Evolutionary conservation across 2,113 vertebrate species (phyloP), one percentile per base, ranked within the genome.

Genomic region (Trogon melanurus): DNA sequence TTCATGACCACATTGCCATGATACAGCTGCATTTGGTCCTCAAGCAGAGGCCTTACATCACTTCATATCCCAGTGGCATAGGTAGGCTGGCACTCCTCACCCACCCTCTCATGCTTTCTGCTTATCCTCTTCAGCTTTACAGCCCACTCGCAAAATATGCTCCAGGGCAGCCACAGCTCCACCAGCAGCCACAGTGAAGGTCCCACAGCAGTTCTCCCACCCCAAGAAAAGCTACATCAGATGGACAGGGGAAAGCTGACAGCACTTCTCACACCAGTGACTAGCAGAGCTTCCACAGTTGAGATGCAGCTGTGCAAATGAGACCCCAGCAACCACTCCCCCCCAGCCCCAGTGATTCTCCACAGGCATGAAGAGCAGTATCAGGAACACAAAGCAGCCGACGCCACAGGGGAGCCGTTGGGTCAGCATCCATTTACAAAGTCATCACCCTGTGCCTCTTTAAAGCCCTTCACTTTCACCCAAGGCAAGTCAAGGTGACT

Each of bases 351-450:
- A 45, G 71, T 6, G 44, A 65, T 36, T 80, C 67, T 53, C 76
- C 69, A 57, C 38, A 78, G 82, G 64, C 85, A 62, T 80, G 62
- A 91, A 86, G 78, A 94, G 79, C 11, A 0, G 32, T 57, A 79
- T 80, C 76, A 91, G 51, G 22, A 72, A 56, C 83, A 95, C 83
- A 95, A 80, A 96, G 91, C 60, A 71, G 83, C 44, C 20, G 3
- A 47, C 73, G 36, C 76, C 88, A 86, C 80, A 65, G 86, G 83
- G 92, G 69, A 95, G 65, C 48, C 38, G 44, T 50, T 91, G 92
- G 86, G 76, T 93, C 91, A 95, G 47, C 80, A 92, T 93, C 91
- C 76, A 93, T 95, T 95, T 93, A 86, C 51, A 93, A 93, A 85
- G 92, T 90, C 90, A 95, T 56, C 3, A 1, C 72, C 82, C 76